Conservation (phyloP, 2,888 invertebrate species). For the Sinopyrophorus schimmeli region DNA sequence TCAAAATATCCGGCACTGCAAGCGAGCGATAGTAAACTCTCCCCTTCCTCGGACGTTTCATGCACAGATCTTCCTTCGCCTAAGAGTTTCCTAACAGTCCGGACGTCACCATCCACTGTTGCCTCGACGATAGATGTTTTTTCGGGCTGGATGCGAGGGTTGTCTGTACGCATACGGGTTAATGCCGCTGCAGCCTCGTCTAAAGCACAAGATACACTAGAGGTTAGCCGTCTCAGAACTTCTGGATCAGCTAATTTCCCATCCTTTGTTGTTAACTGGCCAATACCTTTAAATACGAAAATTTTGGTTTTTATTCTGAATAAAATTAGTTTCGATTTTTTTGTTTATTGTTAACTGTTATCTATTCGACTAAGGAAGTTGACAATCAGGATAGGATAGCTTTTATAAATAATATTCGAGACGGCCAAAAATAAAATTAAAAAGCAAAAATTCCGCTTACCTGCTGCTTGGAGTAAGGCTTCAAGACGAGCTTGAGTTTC, state of each 20-base stretch:
- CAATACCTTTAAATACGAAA: slow-evolving; percentile 65
- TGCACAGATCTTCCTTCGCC: slow-evolving; percentile 93
- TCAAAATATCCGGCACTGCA: slow-evolving; percentile 98
- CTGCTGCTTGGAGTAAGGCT: slow-evolving; percentile 92
- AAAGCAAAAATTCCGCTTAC: slow-evolving; percentile 50
- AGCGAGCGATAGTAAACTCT: slow-evolving; percentile 92
- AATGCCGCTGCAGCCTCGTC: slow-evolving; percentile 97
- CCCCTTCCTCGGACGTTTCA: slow-evolving; percentile 97
- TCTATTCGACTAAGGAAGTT: background rate
- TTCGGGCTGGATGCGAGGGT: slow-evolving; percentile 49
- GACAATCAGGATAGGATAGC: slow-evolving; percentile 10
- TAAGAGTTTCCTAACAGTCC: slow-evolving; percentile 86
- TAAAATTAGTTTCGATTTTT: background rate
- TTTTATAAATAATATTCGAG: slow-evolving; percentile 4
- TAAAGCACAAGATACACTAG: slow-evolving; percentile 83
- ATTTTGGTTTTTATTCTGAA: slow-evolving; percentile 17
- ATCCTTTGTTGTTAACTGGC: slow-evolving; percentile 78
- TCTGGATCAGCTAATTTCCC: slow-evolving; percentile 87
- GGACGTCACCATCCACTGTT: slow-evolving; percentile 93
- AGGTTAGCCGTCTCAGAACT: slow-evolving; percentile 82
- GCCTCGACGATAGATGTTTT: slow-evolving; percentile 80
- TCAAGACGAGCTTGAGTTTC: slow-evolving; percentile 90
- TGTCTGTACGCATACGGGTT: slow-evolving; percentile 93
- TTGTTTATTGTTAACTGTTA: background rate
- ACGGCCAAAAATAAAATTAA: slow-evolving; percentile 2